Conservation (phyloP, 64 coral and sea anemone species). For the Trachythela sp. region DNA sequence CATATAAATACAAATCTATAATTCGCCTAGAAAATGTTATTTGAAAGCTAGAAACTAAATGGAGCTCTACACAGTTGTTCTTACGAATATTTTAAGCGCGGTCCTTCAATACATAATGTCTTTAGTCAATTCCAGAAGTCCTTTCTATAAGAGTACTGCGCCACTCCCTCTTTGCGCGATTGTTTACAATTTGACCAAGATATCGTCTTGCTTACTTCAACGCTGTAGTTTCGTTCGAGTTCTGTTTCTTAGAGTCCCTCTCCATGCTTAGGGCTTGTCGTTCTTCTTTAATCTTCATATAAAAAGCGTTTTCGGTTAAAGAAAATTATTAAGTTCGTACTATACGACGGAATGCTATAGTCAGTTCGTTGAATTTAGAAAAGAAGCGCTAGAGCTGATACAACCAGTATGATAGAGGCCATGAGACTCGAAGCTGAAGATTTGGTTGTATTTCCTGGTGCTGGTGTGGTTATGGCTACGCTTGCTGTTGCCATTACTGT, state of each 20-base stretch:
- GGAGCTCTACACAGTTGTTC: neutral
- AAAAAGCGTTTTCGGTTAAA: neutral
- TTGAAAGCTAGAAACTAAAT: neutral
- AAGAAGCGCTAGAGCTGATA: neutral
- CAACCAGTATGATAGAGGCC: neutral
- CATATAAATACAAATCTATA: neutral
- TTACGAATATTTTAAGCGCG: neutral
- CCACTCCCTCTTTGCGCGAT: neutral
- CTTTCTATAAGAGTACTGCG: neutral
- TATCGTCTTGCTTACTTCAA: neutral
- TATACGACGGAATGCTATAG: neutral
- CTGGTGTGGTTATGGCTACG: no score
- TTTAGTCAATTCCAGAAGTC: no score
- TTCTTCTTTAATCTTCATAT: neutral
- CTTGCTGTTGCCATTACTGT: no score
- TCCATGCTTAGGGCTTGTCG: neutral
- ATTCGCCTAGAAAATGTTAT: neutral
- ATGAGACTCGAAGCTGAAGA: neutral
- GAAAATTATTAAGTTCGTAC: neutral
- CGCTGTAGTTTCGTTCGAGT: neutral
- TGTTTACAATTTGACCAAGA: neutral
- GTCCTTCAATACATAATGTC: no score
- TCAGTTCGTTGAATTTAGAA: neutral
- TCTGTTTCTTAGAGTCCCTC: neutral
- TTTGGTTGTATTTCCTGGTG: neutral